Conservation (phyloP, 2,797 vertebrate genomes). For the Lepidocolaptes lacrymiger region DNA sequence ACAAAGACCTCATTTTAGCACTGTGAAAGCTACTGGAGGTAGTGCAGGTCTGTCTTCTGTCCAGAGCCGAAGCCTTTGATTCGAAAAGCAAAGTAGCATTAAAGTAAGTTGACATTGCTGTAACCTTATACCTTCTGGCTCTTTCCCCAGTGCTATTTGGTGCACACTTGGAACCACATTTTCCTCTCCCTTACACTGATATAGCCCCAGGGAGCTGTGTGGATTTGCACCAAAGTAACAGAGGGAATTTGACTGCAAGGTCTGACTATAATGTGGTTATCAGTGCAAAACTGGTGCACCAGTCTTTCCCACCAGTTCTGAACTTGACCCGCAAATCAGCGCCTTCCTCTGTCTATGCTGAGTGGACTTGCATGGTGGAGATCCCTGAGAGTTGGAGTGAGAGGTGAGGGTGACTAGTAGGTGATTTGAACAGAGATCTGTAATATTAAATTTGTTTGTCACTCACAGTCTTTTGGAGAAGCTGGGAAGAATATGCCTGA, state of each 20-base stretch:
- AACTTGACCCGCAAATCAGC: rapidly evolving
- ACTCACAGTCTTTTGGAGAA: background rate
- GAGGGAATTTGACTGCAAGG: background rate
- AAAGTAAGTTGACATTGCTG: background rate
- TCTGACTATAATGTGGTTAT: background rate
- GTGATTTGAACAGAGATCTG: background rate
- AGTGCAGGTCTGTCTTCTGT: conserved; percentile 21
- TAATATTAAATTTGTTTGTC: background rate
- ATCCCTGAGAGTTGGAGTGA: background rate
- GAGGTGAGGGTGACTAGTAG: background rate
- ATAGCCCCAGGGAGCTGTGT: background rate
- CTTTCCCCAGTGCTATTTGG: background rate
- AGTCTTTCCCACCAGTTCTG: background rate
- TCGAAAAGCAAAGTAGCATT: background rate
- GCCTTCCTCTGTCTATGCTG: background rate
- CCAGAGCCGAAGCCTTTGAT: background rate
- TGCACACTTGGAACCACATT: background rate
- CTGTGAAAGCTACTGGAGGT: background rate
- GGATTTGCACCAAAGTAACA: conserved; percentile 5
- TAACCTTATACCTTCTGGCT: conserved; percentile 25
- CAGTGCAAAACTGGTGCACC: rapidly evolving
- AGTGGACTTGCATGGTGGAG: rapidly evolving
- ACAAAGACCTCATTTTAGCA: conserved; percentile 7
- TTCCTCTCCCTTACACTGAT: background rate
- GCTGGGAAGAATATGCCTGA: background rate